Evolutionary conservation across 2,888 invertebrate genomes (phyloP).

Genomic region (Drosophila longiperda): DNA sequence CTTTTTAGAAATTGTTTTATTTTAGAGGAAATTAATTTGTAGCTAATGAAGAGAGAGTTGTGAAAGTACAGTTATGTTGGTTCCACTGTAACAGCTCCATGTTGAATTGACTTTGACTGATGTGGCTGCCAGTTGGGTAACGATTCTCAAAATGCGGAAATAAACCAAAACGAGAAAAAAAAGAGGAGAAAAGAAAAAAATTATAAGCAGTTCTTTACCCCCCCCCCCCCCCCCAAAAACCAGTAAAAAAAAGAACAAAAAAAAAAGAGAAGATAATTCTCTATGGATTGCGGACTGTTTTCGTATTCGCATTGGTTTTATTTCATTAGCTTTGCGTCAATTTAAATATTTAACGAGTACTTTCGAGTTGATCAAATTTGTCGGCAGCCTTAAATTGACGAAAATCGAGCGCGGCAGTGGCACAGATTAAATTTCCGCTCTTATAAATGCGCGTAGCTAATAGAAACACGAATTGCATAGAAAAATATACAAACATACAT

Average conservation of each 20-base stretch:
- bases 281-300: slow-evolving; percentile 43
- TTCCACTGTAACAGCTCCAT: slow-evolving; percentile 18
- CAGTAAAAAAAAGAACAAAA: slow-evolving; percentile 38
- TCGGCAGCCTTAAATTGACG: slow-evolving; percentile 71
- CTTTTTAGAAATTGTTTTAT: not conserved
- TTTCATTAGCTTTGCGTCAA: slow-evolving; percentile 76
- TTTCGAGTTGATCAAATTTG: slow-evolving; percentile 61
- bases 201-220: slow-evolving; percentile 1
- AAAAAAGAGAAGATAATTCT: slow-evolving; percentile 44
- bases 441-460: slow-evolving; percentile 74
- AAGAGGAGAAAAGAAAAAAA: not conserved
- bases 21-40: not conserved
- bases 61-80: not conserved
- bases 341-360: slow-evolving; percentile 77
- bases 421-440: slow-evolving; percentile 75
- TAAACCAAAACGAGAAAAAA: not conserved
- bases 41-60: not conserved
- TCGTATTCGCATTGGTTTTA: slow-evolving; percentile 62
- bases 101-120: slow-evolving; percentile 43
- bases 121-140: slow-evolving; percentile 29
- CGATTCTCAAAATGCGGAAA: slow-evolving; percentile 6
- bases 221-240: not conserved
- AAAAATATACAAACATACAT: slow-evolving; percentile 7
- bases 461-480: slow-evolving; percentile 52
- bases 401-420: slow-evolving; percentile 42